These are phyloP conservation scores for Microtus pennsylvanicus DNA, from an alignment of 2,113 vertebrate genomes.

Conservation along the genomic window DNA sequence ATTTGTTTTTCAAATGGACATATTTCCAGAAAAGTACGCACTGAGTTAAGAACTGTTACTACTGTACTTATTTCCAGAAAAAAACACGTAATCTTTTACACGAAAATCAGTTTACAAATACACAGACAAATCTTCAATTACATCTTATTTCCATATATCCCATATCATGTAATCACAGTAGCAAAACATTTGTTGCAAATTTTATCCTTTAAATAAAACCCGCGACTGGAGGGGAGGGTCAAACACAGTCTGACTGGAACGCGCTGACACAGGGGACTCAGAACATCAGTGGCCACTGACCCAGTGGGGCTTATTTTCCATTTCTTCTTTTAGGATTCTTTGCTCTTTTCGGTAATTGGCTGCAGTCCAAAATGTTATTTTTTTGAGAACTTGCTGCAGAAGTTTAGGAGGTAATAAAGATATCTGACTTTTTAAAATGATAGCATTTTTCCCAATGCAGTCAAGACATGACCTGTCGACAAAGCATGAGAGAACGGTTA, in stretches of 20 bases:
- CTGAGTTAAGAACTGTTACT: neutral
- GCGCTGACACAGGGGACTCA: neutral
- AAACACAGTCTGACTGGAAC: slow-evolving; percentile 48
- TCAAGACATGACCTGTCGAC: slow-evolving; percentile 92
- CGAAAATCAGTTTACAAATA: slow-evolving; percentile 56
- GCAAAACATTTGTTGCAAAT: slow-evolving; percentile 65
- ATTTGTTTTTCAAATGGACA: slow-evolving; percentile 58
- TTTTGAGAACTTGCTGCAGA: slow-evolving; percentile 89
- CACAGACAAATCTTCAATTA: slow-evolving; percentile 58
- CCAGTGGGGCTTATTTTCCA: slow-evolving; percentile 72
- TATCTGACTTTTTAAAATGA: slow-evolving; percentile 88
- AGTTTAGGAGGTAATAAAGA: slow-evolving; percentile 91
- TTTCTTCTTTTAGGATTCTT: slow-evolving; percentile 81
- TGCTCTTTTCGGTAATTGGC: slow-evolving; percentile 86
- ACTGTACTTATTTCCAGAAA: slow-evolving; percentile 69
- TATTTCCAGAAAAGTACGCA: slow-evolving; percentile 51
- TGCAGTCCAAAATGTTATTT: slow-evolving; percentile 93
- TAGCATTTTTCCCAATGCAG: slow-evolving; percentile 91
- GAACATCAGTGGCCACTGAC: slow-evolving; percentile 36
- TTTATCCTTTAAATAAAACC: slow-evolving; percentile 71
- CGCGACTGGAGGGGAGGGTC: slow-evolving; percentile 39
- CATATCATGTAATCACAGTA: slow-evolving; percentile 24
- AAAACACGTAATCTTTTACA: slow-evolving; percentile 25
- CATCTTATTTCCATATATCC: slow-evolving; percentile 41
- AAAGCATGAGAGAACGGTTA: neutral